Evolutionary conservation across 1,140 invertebrate species (phyloP).

Genomic region (Eupeodes corollae): DNA sequence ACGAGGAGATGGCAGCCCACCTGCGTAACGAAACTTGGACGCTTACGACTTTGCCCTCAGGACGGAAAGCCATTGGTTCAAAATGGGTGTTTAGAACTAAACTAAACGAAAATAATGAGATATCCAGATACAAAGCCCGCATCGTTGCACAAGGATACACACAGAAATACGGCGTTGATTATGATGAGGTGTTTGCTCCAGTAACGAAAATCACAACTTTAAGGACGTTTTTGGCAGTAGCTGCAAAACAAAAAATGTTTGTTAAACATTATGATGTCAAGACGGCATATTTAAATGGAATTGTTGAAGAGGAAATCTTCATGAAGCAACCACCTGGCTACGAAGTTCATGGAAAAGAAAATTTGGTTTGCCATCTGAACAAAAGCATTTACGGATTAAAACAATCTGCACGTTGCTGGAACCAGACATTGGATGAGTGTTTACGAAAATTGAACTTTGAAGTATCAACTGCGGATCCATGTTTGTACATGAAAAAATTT

Average conservation of each 20-base stretch:
- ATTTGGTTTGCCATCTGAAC: no score
- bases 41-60: slow-evolving; percentile 7
- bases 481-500: no score
- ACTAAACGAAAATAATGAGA: background rate
- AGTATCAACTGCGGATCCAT: no score
- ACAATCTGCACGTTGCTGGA: no score
- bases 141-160: slow-evolving; percentile 33
- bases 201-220: slow-evolving; percentile 15
- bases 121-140: slow-evolving; percentile 4
- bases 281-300: slow-evolving; percentile 37
- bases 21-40: slow-evolving; percentile 7
- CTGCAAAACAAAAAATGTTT: slow-evolving; percentile 2
- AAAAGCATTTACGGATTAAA: no score
- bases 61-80: slow-evolving; percentile 8
- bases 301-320: slow-evolving; percentile 33
- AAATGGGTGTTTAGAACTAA: slow-evolving; percentile 17
- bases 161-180: background rate
- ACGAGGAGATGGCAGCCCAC: background rate
- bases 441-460: no score
- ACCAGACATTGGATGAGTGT: no score
- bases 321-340: slow-evolving; percentile 15
- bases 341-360: slow-evolving; percentile 7
- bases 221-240: slow-evolving; percentile 12
- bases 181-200: slow-evolving; percentile 1
- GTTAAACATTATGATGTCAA: slow-evolving; percentile 23